Percentiles rank a stretch among this genome's conserved stretches.
Evolutionary conservation across 2,113 vertebrate species (phyloP).

Genomic region (Nasalis larvatus): DNA sequence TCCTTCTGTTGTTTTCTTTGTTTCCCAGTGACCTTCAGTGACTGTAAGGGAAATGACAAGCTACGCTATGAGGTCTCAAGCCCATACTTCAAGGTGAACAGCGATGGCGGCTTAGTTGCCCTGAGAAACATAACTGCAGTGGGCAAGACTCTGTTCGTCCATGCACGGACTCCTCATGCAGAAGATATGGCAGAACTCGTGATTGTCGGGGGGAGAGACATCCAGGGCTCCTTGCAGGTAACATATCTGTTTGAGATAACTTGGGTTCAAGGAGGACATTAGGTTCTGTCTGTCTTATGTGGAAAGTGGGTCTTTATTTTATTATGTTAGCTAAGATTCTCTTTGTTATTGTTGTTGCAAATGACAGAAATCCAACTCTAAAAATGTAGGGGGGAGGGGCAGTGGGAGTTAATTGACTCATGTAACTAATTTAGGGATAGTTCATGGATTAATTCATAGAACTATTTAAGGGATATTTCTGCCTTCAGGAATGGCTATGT

Average conservation of each 20-base stretch:
- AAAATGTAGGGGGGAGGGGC: not conserved
- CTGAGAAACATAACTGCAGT: conserved; percentile 84
- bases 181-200: conserved; percentile 93
- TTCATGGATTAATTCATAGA: not conserved
- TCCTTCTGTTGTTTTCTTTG: not conserved
- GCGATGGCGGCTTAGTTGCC: conserved; percentile 86
- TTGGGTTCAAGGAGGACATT: not conserved
- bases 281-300: not conserved
- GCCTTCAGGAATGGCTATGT: accelerated
- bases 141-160: conserved; percentile 88
- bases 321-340: not conserved
- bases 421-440: not conserved
- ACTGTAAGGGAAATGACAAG: conserved; percentile 92
- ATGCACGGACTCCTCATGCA: conserved; percentile 84
- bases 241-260: not conserved
- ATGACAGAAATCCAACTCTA: not conserved
- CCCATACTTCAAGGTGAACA: conserved; percentile 90
- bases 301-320: not conserved
- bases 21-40: conserved; percentile 91
- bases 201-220: conserved; percentile 83
- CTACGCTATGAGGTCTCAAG: conserved; percentile 93
- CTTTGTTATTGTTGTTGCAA: not conserved
- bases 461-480: not conserved
- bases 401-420: not conserved
- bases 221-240: conserved; percentile 88